Percentiles rank a stretch among this genome's conserved stretches.
phyloP scores from a whole-genome alignment of 2,888 invertebrate species.

The Trichogramma dendrolimi region DNA sequence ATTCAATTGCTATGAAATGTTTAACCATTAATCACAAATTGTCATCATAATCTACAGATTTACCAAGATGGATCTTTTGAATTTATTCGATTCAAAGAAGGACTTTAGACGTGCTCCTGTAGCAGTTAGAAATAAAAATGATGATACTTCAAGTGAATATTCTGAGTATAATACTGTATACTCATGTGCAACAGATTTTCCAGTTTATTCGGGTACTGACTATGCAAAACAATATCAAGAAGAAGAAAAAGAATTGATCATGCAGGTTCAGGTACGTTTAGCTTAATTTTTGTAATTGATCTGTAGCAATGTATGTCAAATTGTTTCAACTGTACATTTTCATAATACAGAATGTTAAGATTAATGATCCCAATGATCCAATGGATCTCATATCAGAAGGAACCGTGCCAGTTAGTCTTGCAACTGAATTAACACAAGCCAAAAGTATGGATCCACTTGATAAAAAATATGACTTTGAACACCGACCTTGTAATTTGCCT shows the following conservation, averaged over 20 bases:
- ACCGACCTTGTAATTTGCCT: slow-evolving; percentile 38
- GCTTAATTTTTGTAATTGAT: too few species aligned
- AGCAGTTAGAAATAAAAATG: background rate
- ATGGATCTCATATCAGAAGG: slow-evolving; percentile 42
- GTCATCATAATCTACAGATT: background rate
- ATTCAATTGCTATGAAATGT: background rate
- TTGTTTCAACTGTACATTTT: too few species aligned
- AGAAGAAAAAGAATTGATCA: slow-evolving; percentile 40
- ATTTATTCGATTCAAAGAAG: slow-evolving; percentile 30
- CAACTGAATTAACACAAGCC: slow-evolving; percentile 34
- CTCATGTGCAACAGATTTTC: background rate
- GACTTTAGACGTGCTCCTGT: slow-evolving; percentile 14
- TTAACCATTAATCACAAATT: background rate
- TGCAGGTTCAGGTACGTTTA: slow-evolving; percentile 33
- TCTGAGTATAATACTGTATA: background rate
- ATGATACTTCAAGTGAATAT: slow-evolving; percentile 1
- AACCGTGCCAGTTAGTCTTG: slow-evolving; percentile 33
- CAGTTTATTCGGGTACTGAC: slow-evolving; percentile 34
- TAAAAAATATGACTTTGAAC: slow-evolving; percentile 44
- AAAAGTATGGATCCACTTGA: slow-evolving; percentile 36
- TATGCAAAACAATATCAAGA: slow-evolving; percentile 42
- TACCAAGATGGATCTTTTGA: slow-evolving; percentile 33
- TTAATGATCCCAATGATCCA: too few species aligned
- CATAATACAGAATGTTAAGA: too few species aligned
- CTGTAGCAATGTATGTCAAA: too few species aligned